Conservation (phyloP, 2,113 vertebrate genomes). For the Campylorhamphus procurvoides region DNA sequence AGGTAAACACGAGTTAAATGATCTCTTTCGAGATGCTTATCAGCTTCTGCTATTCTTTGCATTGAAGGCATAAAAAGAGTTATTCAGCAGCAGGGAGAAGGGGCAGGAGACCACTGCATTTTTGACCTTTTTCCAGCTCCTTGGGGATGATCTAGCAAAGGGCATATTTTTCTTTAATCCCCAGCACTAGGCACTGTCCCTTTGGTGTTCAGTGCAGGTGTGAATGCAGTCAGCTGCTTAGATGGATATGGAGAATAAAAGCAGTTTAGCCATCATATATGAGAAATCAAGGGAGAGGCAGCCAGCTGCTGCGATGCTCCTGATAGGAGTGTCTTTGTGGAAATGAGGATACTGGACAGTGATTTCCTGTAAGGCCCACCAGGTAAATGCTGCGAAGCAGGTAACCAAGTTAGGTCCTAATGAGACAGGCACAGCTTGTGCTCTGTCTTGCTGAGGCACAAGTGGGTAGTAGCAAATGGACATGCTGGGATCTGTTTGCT, state of each 20-base stretch:
- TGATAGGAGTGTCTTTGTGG: background rate
- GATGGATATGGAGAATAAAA: background rate
- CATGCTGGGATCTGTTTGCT: constrained; percentile 11
- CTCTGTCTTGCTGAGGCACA: background rate
- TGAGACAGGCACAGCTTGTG: background rate
- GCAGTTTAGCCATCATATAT: background rate
- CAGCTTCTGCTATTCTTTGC: background rate
- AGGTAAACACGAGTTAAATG: background rate
- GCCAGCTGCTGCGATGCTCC: background rate
- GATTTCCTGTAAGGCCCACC: background rate
- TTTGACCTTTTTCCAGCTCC: background rate
- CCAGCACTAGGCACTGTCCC: background rate
- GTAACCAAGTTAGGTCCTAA: background rate
- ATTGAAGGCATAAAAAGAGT: background rate
- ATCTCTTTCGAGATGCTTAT: background rate
- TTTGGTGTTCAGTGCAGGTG: background rate
- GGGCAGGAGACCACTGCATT: background rate
- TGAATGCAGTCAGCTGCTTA: background rate
- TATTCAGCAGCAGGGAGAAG: background rate
- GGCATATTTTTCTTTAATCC: background rate
- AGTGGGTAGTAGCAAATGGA: background rate
- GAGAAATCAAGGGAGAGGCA: background rate
- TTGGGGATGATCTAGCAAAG: background rate
- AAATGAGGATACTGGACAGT: background rate
- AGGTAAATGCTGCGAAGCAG: background rate